Evolutionary conservation across 2,113 vertebrate genomes (phyloP), one percentile per base, ranked within the genome.

Genomic region (Erythrocercus mccallii): DNA sequence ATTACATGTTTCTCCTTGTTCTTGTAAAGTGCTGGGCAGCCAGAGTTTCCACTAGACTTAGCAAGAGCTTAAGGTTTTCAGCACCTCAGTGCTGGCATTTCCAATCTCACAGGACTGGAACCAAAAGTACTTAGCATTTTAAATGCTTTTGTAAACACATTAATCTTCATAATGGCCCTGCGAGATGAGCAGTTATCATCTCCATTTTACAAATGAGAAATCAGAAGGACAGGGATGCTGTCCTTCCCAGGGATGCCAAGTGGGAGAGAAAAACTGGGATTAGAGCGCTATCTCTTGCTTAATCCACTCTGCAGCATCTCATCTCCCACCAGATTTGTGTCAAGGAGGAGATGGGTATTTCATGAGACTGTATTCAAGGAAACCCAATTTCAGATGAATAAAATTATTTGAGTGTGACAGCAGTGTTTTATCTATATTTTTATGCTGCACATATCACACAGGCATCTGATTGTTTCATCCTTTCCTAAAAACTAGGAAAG

Each of bases 71-170:
- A 83, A 74, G 85, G 53, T 86, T 94, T 96, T 77, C 86, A 96
- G 95, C 60, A 92, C 72, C 76, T 92, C 69, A 42, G 44, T 64
- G 44, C 68, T 88, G 92, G 90, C 90, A 94, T 92, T 96, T 95
- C 58, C 27, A 88, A 6, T 95, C 95, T 92, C 95, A 88, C 21
- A 93, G 93, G 88, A 84, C 80, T 94, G 88, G 83, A 96, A 96
- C 80, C 44, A 92, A 68, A 88, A 94, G 82, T 81, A 92, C 92
- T 96, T 96, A 92, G 94, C 90, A 96, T 88, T 95, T 94, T 72
- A 94, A 96, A 96, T 76, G 95, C 82, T 81, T 94, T 95, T 68
- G 90, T 96, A 94, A 96, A 96, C 95, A 95, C 92, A 96, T 96
- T 88, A 81, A 94, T 96, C 94, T 95, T 96, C 82, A 84, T 95